These are phyloP conservation scores for Mactra quadrangularis DNA, from an alignment of 1,140 invertebrate genomes.

Conservation along the genomic window DNA sequence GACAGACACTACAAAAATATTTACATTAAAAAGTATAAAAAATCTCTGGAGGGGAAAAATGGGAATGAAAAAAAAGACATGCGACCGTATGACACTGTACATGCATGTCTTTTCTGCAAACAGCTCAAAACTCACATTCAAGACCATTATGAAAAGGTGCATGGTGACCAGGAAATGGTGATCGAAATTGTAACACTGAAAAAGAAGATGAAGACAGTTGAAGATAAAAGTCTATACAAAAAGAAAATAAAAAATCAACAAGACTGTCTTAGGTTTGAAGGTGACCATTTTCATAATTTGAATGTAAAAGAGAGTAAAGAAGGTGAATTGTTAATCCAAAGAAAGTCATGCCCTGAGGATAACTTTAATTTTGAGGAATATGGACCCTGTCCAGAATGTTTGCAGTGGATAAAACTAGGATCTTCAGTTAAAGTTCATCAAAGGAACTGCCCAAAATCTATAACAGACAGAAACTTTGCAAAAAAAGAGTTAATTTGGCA, in stretches of 20 bases:
- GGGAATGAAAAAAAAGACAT: conserved; percentile 19
- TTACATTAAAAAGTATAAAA: not conserved
- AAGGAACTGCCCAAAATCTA: not conserved
- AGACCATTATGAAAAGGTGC: conserved; percentile 23
- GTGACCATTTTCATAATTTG: conserved; percentile 13
- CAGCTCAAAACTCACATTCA: conserved; percentile 1
- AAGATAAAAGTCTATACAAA: conserved; percentile 5
- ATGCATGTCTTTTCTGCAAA: conserved; percentile 1
- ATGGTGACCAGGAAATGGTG: not conserved
- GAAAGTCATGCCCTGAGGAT: not conserved
- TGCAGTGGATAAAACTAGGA: not conserved
- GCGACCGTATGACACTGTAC: conserved; percentile 29
- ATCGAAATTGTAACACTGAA: not conserved
- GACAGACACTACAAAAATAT: not conserved
- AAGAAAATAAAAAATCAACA: not conserved
- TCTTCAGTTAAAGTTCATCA: not conserved
- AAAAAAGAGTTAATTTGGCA: too few relatives aligned
- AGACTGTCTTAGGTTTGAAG: not conserved
- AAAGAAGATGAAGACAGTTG: not conserved
- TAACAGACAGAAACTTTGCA: too few relatives aligned
- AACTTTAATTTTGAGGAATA: not conserved
- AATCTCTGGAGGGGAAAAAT: not conserved
- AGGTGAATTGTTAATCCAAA: conserved; percentile 7
- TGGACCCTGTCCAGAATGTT: conserved; percentile 26
- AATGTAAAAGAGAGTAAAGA: not conserved